phyloP scores from a whole-genome alignment of 2,888 invertebrate genomes.

The Belgica antarctica region DNA sequence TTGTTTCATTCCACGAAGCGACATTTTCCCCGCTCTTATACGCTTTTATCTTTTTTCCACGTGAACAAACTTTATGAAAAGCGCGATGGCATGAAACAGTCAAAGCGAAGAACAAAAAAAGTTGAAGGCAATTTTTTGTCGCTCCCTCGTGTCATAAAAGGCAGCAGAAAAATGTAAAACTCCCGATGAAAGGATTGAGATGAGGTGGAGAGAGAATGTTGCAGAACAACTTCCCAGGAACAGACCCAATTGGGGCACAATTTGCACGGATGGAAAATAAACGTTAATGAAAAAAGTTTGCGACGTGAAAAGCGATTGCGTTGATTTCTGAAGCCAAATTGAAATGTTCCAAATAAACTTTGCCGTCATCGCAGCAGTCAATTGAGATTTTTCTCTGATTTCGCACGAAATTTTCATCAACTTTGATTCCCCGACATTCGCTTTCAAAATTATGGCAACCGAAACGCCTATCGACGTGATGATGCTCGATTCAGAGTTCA shows the following conservation, averaged over 20 bases:
- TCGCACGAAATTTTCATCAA: not conserved
- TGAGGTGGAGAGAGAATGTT: not conserved
- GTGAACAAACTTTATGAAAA: constrained; percentile 42
- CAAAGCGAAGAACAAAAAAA: not conserved
- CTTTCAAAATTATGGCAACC: constrained; percentile 41
- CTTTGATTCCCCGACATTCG: not conserved
- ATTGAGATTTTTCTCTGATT: no score
- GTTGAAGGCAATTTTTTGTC: constrained; percentile 30
- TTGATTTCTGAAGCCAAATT: no score
- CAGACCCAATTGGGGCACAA: not conserved
- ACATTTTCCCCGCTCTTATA: not conserved
- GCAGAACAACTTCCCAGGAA: not conserved
- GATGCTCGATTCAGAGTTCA: constrained; percentile 58
- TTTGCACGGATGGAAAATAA: constrained; percentile 2
- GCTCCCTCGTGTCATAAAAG: not conserved
- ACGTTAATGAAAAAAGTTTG: constrained; percentile 26
- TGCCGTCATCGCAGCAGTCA: no score
- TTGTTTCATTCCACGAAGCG: constrained; percentile 37
- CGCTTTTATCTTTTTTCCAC: constrained; percentile 33
- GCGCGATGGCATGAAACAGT: not conserved
- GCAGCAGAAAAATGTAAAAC: not conserved
- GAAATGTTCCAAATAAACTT: no score
- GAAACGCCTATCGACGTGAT: constrained; percentile 48
- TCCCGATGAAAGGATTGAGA: constrained; percentile 3
- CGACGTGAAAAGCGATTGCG: not conserved